Conservation (phyloP, 1,140 invertebrate genomes). For the Ephestia elutella region DNA sequence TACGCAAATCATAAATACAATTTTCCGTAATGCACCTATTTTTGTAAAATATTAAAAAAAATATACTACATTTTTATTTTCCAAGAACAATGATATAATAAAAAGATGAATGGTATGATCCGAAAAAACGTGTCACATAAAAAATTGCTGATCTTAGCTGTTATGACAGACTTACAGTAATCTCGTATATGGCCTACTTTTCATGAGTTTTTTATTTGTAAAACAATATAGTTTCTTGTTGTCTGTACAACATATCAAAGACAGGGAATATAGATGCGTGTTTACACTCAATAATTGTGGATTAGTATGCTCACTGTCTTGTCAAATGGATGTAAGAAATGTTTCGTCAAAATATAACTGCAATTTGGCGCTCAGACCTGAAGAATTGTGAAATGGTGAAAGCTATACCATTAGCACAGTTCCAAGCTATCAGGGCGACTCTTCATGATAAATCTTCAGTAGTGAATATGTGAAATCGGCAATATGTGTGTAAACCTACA, state of each 20-base stretch:
- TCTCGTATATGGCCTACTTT: not conserved
- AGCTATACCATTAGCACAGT: conserved; percentile 2
- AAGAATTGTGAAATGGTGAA: not conserved
- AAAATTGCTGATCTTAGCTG: not conserved
- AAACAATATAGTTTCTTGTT: not conserved
- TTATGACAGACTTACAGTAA: not conserved
- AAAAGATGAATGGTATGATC: too few relatives aligned
- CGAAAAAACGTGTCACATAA: not conserved
- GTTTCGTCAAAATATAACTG: not conserved
- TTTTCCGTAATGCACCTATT: not conserved
- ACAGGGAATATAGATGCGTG: not conserved
- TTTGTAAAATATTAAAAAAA: too few relatives aligned
- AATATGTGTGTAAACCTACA: not conserved
- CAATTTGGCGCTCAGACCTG: not conserved
- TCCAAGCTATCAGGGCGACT: not conserved
- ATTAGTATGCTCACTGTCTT: not conserved
- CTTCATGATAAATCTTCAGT: not conserved
- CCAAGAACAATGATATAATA: too few relatives aligned
- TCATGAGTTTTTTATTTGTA: not conserved
- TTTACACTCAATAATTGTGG: not conserved
- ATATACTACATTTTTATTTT: not conserved
- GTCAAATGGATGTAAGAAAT: not conserved
- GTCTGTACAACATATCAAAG: not conserved
- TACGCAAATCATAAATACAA: not conserved
- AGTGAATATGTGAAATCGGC: not conserved